phyloP scores from a whole-genome alignment of 2,113 vertebrate species.

The Stercorarius parasiticus region DNA sequence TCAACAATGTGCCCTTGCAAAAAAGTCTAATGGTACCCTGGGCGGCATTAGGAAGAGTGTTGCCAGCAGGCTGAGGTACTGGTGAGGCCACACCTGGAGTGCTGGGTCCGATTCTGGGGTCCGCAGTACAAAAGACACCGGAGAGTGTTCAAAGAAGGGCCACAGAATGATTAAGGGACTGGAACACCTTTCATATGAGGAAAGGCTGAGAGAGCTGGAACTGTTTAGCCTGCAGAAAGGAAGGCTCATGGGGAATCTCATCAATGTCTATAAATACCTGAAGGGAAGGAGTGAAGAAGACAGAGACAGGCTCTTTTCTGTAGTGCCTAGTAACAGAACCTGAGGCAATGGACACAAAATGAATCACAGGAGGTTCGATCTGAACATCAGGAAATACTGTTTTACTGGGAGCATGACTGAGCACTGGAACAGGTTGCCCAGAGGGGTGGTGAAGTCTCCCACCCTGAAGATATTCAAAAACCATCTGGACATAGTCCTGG shows the following conservation, averaged over 20 bases:
- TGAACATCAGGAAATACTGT: neutral
- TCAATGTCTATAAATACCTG: neutral
- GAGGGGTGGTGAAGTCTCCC: neutral
- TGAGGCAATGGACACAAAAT: neutral
- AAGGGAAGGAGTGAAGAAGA: neutral
- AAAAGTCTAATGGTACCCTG: neutral
- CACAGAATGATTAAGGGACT: neutral
- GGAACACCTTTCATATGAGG: neutral
- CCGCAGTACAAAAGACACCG: neutral
- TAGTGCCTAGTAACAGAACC: neutral
- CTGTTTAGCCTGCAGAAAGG: neutral
- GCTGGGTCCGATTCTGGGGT: neutral
- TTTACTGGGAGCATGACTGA: neutral
- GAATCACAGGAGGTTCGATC: neutral
- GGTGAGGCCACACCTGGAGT: neutral
- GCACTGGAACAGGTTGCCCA: neutral
- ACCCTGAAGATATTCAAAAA: neutral
- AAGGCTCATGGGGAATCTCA: neutral
- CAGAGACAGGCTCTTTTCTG: neutral
- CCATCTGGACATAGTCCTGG: neutral
- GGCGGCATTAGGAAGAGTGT: neutral
- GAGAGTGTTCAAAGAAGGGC: neutral
- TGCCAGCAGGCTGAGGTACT: neutral
- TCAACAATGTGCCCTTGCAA: neutral
- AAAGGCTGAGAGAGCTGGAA: neutral